Conservation (phyloP, 2,888 invertebrate genomes). For the Melipona bicolor region DNA sequence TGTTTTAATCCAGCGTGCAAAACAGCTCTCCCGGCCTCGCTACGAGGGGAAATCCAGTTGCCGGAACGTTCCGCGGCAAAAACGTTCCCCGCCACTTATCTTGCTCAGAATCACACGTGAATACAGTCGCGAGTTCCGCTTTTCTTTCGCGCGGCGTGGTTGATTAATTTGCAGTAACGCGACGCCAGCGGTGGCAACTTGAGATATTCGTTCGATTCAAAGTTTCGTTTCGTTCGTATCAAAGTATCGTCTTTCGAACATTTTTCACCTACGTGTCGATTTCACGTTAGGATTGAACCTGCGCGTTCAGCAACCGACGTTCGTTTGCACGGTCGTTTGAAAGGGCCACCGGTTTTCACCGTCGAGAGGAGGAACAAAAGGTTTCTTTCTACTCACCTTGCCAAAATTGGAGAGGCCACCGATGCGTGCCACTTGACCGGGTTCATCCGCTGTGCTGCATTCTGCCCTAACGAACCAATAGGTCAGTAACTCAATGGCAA, state of each 20-base stretch:
- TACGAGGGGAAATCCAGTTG: constrained; percentile 36
- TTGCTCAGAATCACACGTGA: not conserved
- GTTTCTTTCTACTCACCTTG: constrained; percentile 84
- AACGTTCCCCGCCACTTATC: not conserved
- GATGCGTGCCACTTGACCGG: constrained; percentile 86
- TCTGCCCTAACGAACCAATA: constrained; percentile 87
- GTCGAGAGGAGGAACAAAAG: not conserved
- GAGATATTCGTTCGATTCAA: not conserved
- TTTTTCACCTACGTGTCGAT: not conserved
- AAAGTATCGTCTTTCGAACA: not conserved
- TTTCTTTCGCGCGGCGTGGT: no score
- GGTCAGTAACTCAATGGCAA: constrained; percentile 82
- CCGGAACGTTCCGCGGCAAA: constrained; percentile 9
- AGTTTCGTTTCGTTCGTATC: not conserved
- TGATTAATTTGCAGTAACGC: no score
- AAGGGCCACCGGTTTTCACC: not conserved
- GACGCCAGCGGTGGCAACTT: not conserved
- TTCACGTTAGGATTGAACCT: not conserved
- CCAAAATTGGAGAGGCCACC: constrained; percentile 88
- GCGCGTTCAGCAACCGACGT: not conserved
- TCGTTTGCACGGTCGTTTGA: not conserved
- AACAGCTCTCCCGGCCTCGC: constrained; percentile 23
- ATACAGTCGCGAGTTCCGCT: not conserved
- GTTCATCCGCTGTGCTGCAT: constrained; percentile 88
- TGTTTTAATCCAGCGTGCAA: constrained; percentile 51